A percentile compares a stretch with the other conserved stretches of the same genome.
These are phyloP conservation scores for Coenonympha arcania DNA, from an alignment of 2,888 invertebrate species.

Conservation along the genomic window DNA sequence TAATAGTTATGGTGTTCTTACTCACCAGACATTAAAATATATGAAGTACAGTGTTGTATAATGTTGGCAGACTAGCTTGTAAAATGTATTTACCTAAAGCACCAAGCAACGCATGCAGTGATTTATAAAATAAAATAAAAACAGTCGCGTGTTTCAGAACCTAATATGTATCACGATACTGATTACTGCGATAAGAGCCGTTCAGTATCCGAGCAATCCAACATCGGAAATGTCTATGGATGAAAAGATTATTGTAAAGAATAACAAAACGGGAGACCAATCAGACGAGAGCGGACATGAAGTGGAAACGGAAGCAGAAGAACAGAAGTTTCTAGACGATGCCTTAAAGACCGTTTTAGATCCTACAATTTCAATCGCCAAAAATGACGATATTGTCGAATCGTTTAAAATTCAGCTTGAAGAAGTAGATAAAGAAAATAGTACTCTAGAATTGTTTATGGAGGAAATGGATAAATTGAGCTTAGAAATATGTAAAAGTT, in stretches of 20 bases:
- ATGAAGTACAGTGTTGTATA: too few species aligned
- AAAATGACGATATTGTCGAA: constrained; percentile 43
- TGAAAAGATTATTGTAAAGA: constrained; percentile 44
- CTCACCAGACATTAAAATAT: too few species aligned
- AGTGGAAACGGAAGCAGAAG: constrained; percentile 55
- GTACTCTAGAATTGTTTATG: constrained; percentile 54
- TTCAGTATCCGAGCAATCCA: constrained; percentile 51
- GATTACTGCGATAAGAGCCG: constrained; percentile 39
- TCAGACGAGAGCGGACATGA: constrained; percentile 63
- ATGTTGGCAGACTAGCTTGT: too few species aligned
- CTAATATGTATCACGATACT: constrained; percentile 36
- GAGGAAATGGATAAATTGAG: constrained; percentile 63
- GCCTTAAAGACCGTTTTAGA: constrained; percentile 61
- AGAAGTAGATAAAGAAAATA: constrained; percentile 49
- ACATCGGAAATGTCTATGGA: constrained; percentile 63
- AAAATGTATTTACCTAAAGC: too few species aligned
- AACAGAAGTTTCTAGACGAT: constrained; percentile 58
- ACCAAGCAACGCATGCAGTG: too few species aligned
- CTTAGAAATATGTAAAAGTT: constrained; percentile 61
- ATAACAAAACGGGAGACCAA: constrained; percentile 50
- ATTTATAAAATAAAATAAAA: background rate
- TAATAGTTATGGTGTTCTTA: too few species aligned
- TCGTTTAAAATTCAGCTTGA: constrained; percentile 51
- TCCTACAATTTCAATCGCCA: constrained; percentile 46
- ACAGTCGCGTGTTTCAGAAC: constrained; percentile 38